phyloP scores from a whole-genome alignment of 1,140 invertebrate genomes.

The Halesus radiatus region DNA sequence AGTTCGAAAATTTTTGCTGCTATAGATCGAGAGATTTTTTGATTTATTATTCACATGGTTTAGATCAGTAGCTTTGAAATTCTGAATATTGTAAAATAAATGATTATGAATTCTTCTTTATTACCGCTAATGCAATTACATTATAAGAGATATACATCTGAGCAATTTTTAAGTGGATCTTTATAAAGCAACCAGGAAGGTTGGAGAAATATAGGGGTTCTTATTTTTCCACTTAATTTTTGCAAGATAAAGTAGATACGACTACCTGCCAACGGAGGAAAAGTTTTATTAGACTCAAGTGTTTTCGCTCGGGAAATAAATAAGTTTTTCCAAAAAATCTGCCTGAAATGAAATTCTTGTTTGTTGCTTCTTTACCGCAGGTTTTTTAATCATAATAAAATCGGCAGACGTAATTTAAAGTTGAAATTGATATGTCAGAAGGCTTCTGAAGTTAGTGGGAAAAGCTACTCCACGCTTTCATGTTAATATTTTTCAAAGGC shows the following conservation, averaged over 20 bases:
- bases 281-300: constrained; percentile 16
- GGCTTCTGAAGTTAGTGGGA: neutral
- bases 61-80: too few relatives aligned
- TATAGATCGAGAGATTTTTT: too few relatives aligned
- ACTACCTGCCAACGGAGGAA: neutral
- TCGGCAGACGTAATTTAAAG: constrained; percentile 19
- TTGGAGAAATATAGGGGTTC: neutral
- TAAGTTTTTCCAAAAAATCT: neutral
- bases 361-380: constrained; percentile 1
- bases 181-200: neutral
- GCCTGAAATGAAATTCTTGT: constrained; percentile 9
- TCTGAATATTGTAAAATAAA: too few relatives aligned
- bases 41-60: too few relatives aligned
- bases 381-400: constrained; percentile 31
- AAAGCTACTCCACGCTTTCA: neutral
- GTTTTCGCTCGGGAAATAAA: constrained; percentile 18
- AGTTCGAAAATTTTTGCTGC: too few relatives aligned
- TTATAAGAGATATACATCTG: too few relatives aligned
- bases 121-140: too few relatives aligned
- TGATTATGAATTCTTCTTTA: too few relatives aligned
- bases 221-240: neutral
- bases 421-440: constrained; percentile 23
- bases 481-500: neutral
- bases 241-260: too few relatives aligned
- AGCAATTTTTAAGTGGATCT: too few relatives aligned